Evolutionary conservation across 2,888 invertebrate genomes (phyloP).

Genomic region (Hyles lineata): DNA sequence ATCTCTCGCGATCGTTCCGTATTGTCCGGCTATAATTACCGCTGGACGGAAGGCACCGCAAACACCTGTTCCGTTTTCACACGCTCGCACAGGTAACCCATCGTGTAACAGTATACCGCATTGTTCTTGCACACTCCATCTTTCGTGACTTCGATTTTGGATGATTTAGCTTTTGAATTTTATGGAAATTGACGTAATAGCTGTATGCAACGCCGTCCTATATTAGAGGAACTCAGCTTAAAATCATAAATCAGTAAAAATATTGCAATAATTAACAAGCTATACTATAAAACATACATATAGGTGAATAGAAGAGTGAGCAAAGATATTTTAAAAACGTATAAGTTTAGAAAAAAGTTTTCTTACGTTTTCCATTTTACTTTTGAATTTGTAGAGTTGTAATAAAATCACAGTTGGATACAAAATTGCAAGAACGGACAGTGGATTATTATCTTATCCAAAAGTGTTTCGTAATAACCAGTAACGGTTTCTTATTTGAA

Average conservation of each 20-base stretch:
- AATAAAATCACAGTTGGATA: not conserved
- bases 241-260: no score
- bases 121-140: conserved; percentile 62
- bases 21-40: conserved; percentile 79
- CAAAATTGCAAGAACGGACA: not conserved
- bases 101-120: conserved; percentile 74
- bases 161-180: not conserved
- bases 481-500: not conserved
- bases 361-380: no score
- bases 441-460: not conserved
- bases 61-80: conserved; percentile 83
- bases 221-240: no score
- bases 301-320: no score
- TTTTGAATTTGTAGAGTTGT: not conserved
- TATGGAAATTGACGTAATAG: not conserved
- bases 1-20: conserved; percentile 7
- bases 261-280: no score
- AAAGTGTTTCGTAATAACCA: not conserved
- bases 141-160: conserved; percentile 35
- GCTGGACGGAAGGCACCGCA: conserved; percentile 66
- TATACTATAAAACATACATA: no score
- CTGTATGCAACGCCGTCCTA: no score
- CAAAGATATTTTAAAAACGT: no score
- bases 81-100: conserved; percentile 77
- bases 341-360: no score